These are phyloP conservation scores for Pantherophis vulpinus DNA, from an alignment of 2,797 vertebrate genomes.

Conservation along the genomic window DNA sequence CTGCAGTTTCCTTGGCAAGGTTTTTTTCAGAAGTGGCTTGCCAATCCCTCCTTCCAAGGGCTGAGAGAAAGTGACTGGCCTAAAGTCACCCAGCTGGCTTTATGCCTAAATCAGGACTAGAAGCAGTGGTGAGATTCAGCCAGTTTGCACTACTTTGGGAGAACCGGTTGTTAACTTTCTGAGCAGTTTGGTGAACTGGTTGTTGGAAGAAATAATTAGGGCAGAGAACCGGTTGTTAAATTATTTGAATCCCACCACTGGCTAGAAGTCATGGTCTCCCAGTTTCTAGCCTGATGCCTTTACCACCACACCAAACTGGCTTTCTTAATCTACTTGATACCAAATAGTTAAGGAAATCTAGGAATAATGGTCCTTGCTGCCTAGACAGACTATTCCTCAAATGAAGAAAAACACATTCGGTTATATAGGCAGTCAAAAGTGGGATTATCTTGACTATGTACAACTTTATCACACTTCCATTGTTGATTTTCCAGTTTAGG, in stretches of 20 bases:
- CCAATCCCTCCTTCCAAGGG: not conserved
- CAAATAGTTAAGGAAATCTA: not conserved
- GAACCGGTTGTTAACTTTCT: no score
- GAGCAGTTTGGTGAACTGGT: no score
- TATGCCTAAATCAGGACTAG: not conserved
- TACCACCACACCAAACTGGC: no score
- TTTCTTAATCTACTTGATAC: not conserved
- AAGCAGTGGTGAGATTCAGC: no score
- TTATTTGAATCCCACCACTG: no score
- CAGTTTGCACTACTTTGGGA: no score
- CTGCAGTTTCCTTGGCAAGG: no score
- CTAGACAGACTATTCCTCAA: not conserved
- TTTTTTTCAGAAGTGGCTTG: not conserved
- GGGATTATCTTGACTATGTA: not conserved
- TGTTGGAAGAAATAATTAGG: no score
- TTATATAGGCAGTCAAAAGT: not conserved
- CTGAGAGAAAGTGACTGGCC: not conserved
- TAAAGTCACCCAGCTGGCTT: not conserved
- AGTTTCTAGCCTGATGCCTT: no score
- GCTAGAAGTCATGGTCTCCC: not conserved
- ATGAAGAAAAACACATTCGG: not conserved
- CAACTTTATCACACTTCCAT: not conserved
- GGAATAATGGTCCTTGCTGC: not conserved
- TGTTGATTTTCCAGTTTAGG: not conserved
- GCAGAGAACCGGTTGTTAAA: no score